phyloP scores from a whole-genome alignment of 2,888 invertebrate species.

The Phyllotreta cruciferae region DNA sequence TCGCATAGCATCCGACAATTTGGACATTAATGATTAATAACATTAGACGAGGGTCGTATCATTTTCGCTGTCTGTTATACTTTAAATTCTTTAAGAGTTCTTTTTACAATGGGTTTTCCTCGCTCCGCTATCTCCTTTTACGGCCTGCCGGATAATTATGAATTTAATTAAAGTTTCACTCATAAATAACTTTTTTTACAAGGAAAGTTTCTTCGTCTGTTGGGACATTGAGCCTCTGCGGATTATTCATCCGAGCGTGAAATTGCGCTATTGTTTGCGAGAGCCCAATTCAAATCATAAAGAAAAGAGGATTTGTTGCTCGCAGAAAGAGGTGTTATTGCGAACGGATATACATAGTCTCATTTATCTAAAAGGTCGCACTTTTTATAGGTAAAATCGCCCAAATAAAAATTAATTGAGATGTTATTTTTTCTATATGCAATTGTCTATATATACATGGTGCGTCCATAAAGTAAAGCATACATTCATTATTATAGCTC shows the following conservation, averaged over 20 bases:
- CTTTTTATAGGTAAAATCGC: no score
- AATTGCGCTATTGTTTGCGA: constrained; percentile 16
- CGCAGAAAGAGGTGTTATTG: no score
- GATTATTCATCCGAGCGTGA: constrained; percentile 18
- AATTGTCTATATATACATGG: no score
- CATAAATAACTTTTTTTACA: constrained; percentile 41
- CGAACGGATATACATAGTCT: no score
- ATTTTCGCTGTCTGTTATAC: constrained; percentile 23
- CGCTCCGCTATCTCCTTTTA: constrained; percentile 38
- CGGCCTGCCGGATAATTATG: constrained; percentile 45
- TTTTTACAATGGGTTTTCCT: constrained; percentile 37
- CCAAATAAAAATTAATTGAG: no score
- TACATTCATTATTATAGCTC: no score
- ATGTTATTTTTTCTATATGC: no score
- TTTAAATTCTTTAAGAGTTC: constrained; percentile 33
- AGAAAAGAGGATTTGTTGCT: neutral
- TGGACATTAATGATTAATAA: constrained; percentile 30
- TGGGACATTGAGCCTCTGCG: constrained; percentile 19
- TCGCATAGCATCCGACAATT: constrained; percentile 7
- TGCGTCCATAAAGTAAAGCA: no score
- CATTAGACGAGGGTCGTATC: constrained; percentile 22
- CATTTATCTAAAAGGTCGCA: no score
- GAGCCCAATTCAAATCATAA: neutral
- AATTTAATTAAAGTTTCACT: constrained; percentile 46
- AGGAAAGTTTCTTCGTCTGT: constrained; percentile 31